phyloP scores from a whole-genome alignment of 2,888 invertebrate genomes.

The Parnassius orleans region DNA sequence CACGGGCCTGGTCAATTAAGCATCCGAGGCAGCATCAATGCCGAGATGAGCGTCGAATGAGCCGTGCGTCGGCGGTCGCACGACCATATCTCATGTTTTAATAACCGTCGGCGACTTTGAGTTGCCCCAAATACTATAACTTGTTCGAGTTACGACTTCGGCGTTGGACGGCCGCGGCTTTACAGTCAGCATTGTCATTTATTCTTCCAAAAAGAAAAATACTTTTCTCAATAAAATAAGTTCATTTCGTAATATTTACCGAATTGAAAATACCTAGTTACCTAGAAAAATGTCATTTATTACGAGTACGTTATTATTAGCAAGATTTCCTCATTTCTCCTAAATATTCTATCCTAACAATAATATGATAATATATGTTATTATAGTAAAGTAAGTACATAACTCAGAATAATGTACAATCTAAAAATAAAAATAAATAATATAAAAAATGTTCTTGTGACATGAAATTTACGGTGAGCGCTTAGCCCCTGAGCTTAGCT shows the following conservation, averaged over 20 bases:
- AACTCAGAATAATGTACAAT: too few relatives aligned
- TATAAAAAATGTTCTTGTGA: too few relatives aligned
- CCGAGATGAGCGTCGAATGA: conserved; percentile 62
- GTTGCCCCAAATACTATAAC: conserved; percentile 76
- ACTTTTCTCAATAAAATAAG: conserved; percentile 12
- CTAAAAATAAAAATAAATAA: too few relatives aligned
- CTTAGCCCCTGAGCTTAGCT: too few relatives aligned
- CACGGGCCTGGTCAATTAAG: conserved; percentile 36
- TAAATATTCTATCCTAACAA: too few relatives aligned
- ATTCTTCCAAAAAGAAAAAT: conserved; percentile 9
- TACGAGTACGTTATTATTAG: too few relatives aligned
- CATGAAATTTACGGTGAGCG: too few relatives aligned
- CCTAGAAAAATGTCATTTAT: too few relatives aligned
- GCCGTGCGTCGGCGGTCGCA: conserved; percentile 61
- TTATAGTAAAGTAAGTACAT: too few relatives aligned
- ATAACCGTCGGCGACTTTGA: conserved; percentile 74
- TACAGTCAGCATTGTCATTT: conserved; percentile 40
- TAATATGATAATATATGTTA: too few relatives aligned
- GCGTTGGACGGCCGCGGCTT: conserved; percentile 56
- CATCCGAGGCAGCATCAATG: conserved; percentile 32
- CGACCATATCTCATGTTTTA: conserved; percentile 73
- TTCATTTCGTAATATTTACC: conserved; percentile 1
- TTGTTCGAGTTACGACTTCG: conserved; percentile 69
- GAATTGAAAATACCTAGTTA: too few relatives aligned
- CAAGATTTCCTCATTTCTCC: too few relatives aligned